These are phyloP conservation scores for Passer montanus DNA, from an alignment of 2,113 vertebrate genomes.

Conservation along the genomic window DNA sequence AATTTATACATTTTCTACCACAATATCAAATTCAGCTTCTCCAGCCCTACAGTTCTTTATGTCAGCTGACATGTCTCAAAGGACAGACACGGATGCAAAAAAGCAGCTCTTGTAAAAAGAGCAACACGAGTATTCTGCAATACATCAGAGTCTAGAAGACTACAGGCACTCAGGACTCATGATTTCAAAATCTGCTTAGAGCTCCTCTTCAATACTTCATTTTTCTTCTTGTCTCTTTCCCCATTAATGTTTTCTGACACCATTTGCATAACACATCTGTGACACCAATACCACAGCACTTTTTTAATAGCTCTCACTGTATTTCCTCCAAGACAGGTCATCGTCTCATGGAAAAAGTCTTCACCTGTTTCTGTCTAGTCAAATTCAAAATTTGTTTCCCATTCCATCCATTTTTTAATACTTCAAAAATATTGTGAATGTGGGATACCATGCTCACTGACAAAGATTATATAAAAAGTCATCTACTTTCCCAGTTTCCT, in stretches of 20 bases:
- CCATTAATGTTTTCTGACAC: not conserved
- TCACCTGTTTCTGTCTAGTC: not conserved
- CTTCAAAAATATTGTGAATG: not conserved
- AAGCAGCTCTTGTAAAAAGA: not conserved
- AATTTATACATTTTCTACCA: not conserved
- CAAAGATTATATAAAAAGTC: not conserved
- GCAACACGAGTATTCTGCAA: rapidly evolving
- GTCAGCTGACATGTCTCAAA: not conserved
- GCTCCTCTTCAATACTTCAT: not conserved
- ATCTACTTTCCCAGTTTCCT: not conserved
- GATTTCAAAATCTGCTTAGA: not conserved
- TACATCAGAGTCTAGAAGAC: not conserved
- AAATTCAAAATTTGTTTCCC: not conserved
- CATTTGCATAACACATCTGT: not conserved
- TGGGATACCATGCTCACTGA: rapidly evolving
- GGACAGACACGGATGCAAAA: not conserved
- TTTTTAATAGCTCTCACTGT: rapidly evolving
- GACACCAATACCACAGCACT: not conserved
- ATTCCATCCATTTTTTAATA: not conserved
- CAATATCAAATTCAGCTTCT: not conserved
- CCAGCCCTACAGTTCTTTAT: not conserved
- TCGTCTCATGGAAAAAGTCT: not conserved
- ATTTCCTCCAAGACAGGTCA: not conserved
- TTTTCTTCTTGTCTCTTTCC: not conserved
- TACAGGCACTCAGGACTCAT: not conserved